phyloP scores from a whole-genome alignment of 2,113 vertebrate species.

The Urocitellus parryii region DNA sequence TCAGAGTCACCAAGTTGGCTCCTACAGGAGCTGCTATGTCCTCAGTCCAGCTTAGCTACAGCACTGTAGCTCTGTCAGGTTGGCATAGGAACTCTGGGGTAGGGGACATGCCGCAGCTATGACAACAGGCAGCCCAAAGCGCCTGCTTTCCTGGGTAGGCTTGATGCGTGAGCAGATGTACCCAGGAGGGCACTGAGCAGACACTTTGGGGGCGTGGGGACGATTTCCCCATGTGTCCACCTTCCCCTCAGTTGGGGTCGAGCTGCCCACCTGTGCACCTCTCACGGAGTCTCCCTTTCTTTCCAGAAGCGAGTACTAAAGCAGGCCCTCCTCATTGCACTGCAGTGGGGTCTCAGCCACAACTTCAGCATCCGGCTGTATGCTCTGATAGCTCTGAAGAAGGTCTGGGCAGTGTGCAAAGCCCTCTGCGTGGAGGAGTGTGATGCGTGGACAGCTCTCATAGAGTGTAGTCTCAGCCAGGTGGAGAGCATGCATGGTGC shows the following conservation, averaged over 20 bases:
- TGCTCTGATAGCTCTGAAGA: slow-evolving; percentile 93
- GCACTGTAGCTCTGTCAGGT: no score
- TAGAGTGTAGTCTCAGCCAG: slow-evolving; percentile 93
- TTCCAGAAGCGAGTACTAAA: slow-evolving; percentile 87
- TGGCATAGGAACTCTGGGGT: not conserved
- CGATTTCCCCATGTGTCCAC: no score
- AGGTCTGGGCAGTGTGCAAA: slow-evolving; percentile 91
- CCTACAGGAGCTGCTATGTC: not conserved
- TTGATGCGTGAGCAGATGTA: no score
- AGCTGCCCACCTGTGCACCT: no score
- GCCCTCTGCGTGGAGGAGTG: slow-evolving; percentile 82
- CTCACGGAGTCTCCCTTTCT: not conserved
- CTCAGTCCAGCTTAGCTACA: not conserved
- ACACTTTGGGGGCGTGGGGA: no score
- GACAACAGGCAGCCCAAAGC: no score
- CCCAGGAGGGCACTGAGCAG: no score
- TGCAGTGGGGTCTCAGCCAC: slow-evolving; percentile 96
- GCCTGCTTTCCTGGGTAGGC: no score
- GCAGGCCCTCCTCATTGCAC: slow-evolving; percentile 89
- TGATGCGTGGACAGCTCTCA: slow-evolving; percentile 88
- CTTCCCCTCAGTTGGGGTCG: no score
- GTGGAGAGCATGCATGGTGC: slow-evolving; percentile 92
- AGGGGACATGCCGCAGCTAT: no score
- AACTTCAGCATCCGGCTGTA: slow-evolving; percentile 97
- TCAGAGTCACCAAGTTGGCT: accelerated